phyloP scores from a whole-genome alignment of 2,113 vertebrate genomes.

The Dasyornis broadbenti region DNA sequence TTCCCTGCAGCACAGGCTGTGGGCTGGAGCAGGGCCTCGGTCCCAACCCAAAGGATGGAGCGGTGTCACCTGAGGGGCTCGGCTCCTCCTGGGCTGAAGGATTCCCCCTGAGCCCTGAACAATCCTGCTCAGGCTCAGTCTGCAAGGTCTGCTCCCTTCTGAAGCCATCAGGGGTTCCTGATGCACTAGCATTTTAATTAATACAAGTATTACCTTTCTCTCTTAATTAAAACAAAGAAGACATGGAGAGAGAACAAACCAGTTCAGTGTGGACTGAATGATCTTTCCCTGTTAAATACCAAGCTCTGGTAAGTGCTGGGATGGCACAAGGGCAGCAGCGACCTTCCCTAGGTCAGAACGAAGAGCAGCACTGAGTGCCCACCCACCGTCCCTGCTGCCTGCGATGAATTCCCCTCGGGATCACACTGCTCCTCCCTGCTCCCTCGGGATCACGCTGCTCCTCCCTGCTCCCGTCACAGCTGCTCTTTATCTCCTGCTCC shows the following conservation, averaged over 20 bases:
- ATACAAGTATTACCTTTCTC: background rate
- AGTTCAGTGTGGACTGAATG: background rate
- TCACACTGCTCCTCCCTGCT: background rate
- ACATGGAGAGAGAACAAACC: background rate
- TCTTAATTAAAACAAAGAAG: background rate
- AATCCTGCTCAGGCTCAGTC: background rate
- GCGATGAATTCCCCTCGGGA: background rate
- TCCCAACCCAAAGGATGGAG: background rate
- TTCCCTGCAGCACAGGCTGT: background rate
- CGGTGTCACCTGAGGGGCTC: background rate
- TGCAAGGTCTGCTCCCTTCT: background rate
- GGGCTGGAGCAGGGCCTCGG: background rate
- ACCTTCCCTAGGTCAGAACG: background rate
- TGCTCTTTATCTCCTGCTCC: background rate
- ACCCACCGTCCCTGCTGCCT: background rate
- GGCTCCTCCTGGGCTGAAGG: background rate
- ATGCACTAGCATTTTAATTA: background rate
- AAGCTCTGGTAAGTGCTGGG: background rate
- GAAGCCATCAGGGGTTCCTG: background rate
- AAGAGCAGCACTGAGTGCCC: background rate
- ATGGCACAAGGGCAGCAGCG: constrained; percentile 3
- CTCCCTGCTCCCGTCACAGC: background rate
- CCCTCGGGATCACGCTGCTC: background rate
- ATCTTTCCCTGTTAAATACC: background rate
- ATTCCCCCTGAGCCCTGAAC: background rate